Base-by-base conservation (phyloP, 2,797 vertebrate species). In the Falco concolor region DNA sequence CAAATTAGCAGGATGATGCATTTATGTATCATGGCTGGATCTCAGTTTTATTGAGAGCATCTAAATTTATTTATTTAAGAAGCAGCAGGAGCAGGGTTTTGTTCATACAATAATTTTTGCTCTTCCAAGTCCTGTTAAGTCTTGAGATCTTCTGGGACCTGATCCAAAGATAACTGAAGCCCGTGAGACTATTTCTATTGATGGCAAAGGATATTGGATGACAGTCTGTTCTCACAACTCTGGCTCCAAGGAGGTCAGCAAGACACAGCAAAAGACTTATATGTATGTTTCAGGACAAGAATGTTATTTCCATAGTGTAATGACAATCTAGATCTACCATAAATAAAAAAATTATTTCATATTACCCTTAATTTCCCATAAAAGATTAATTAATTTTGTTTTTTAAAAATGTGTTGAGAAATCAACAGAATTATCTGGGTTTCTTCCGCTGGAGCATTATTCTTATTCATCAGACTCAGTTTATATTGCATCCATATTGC, bases 91-190 rank as follows among this genome's bases (percentile, higher is more conserved):
- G 80, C 28, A 80, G 49, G 49, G 70, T 70, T 85, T 89, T 87
- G 20, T 89, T 89, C 42, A 38, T 45, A 34, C 27, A 52, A 20
- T 24, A 75, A 67, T 74, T 93, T 89, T 75, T 91, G 61, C 18
- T 83, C 57, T 87, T 90, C 20, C 53, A 90, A 75, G 61, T 54
- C 27, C 34, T 28, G 54, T 38, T 69, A 84, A 50, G 75, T 83
- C 45, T 80, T 67, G 49, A 65, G 44, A 73, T 47, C 19, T 90
- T 93, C 69, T 95, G 63, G 64, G 67, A 93, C 61, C 67, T 44
- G n/a, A 91, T 84, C 81, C 92, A 95, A 94, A 93, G 84, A 70
- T 72, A 69, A 83, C 78, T 38, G 77, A 92, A 72, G 18, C 60
- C 38, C 12, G 6, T 42, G 79, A 79, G 64, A 65, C 25, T 75